Percentiles rank a stretch among this genome's conserved stretches.
These are phyloP conservation scores for Ceyx cyanopectus DNA, from an alignment of 2,113 vertebrate species.

Conservation along the genomic window DNA sequence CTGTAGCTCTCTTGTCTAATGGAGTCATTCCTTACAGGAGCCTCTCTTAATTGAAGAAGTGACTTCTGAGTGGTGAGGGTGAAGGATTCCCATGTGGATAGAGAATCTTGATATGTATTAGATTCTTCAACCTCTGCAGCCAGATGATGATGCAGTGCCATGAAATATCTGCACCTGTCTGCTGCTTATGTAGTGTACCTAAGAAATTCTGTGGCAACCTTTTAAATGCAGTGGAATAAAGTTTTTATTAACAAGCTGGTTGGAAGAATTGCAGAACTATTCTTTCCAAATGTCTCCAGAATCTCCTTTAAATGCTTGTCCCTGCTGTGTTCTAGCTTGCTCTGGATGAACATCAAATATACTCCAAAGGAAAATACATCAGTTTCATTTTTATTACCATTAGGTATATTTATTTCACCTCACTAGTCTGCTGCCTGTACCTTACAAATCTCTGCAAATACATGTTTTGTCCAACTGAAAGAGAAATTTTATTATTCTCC, in stretches of 20 bases:
- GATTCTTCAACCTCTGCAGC: not conserved
- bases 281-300: not conserved
- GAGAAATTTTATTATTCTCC: not conserved
- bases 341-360: not conserved
- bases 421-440: not conserved
- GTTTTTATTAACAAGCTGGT: not conserved
- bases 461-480: not conserved
- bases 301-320: not conserved
- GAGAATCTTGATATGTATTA: not conserved
- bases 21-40: not conserved
- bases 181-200: fast-evolving
- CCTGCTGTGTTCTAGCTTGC: not conserved
- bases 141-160: not conserved
- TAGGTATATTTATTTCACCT: not conserved
- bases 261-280: not conserved
- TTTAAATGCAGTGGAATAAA: not conserved
- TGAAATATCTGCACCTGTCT: not conserved
- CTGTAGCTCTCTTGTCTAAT: not conserved
- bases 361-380: not conserved
- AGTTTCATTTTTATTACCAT: not conserved
- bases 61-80: not conserved
- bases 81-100: not conserved
- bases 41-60: not conserved
- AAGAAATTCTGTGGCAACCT: not conserved
- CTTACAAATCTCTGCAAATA: not conserved